These are phyloP conservation scores for Lacerta agilis DNA, from an alignment of 2,797 vertebrate species.

Conservation along the genomic window DNA sequence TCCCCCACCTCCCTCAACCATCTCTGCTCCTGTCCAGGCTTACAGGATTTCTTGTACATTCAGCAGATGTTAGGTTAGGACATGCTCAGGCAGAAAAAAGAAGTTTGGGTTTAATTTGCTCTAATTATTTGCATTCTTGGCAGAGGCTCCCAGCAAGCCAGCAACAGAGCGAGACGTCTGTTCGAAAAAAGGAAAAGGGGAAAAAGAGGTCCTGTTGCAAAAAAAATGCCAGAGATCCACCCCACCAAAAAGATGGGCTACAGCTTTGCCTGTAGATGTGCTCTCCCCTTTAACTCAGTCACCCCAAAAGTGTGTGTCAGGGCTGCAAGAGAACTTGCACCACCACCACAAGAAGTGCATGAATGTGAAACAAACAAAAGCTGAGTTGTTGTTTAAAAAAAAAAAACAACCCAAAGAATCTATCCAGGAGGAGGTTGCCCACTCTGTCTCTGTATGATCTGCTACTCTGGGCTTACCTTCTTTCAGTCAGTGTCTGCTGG, in stretches of 20 bases:
- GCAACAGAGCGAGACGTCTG: neutral
- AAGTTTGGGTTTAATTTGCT: constrained; percentile 18
- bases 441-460: neutral
- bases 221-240: neutral
- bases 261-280: neutral
- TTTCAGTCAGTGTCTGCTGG: neutral
- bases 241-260: neutral
- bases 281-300: neutral
- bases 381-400: too few species aligned
- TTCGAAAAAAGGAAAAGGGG: neutral
- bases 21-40: neutral
- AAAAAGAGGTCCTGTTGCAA: neutral
- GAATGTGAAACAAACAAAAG: neutral
- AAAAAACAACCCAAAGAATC: neutral
- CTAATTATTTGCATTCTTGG: constrained; percentile 26
- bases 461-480: neutral
- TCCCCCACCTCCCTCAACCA: neutral
- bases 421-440: neutral
- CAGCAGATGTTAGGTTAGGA: neutral
- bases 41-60: too few species aligned
- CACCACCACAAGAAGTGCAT: neutral
- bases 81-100: neutral
- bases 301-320: neutral
- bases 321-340: neutral
- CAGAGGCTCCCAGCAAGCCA: neutral